Evolutionary conservation across 2,797 vertebrate genomes (phyloP), one percentile per base, ranked within the genome.

Genomic region (Myotis findleyi): DNA sequence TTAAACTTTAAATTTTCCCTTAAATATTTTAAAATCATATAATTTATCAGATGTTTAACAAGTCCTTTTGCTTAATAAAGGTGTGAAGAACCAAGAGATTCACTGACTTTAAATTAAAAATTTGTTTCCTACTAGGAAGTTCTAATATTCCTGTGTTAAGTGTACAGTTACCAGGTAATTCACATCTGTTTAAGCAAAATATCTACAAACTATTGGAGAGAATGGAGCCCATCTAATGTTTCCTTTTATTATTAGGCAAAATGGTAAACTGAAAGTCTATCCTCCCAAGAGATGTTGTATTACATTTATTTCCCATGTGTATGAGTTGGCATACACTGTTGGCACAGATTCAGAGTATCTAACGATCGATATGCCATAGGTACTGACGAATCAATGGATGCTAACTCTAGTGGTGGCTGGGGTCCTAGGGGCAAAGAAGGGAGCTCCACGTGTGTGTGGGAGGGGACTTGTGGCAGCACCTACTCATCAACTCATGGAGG

Each of bases 211-310:
- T 82, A 33, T 83, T 62, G 69, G 66, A 89, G 33, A 68, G 57
- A 75, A 89, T 33, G 38, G 38, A 75, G 7, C 10, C 53, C 18
- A 14, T 38, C 7, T 59, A 4, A 16, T n/a, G 5, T 72, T 95
- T 96, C 41, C 69, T 87, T 93, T 93, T 72, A 79, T 87, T 68
- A 71, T 64, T 51, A 77, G 68, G 38, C 25, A 88, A 59, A 33
- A 16, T 0, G 5, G 36, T 64, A 9, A 91, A 51, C 9, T 79
- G 62, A 53, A 66, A 91, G 57, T 33, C 53, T 13, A 33, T 76
- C 25, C 30, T 91, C 73, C 17, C 13, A 68, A 53, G 30, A 55
- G 10, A 30, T 62, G 51, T 89, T 92, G 30, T 23, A 3, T 51
- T 81, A 59, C 68, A 30, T 82, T 33, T 53, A 36, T 71, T 55